Evolutionary conservation across 2,888 invertebrate genomes (phyloP).

Genomic region (Leptopilina syphax): DNA sequence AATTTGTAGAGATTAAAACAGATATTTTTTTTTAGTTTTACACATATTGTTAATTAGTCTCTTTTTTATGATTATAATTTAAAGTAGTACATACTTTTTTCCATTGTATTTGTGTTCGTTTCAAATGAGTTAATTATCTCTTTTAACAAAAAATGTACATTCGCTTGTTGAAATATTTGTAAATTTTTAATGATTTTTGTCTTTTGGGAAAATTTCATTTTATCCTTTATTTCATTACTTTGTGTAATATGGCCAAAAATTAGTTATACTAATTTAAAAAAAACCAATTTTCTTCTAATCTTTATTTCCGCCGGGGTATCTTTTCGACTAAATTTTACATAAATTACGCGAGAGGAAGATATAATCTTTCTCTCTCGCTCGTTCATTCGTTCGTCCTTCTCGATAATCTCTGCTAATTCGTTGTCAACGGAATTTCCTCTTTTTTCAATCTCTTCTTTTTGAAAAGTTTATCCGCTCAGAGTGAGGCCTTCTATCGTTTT

Average conservation of each 20-base stretch:
- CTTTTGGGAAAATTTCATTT: no score
- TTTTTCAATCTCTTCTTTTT: constrained; percentile 1
- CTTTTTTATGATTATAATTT: not conserved
- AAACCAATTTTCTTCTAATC: constrained; percentile 4
- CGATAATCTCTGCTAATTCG: not conserved
- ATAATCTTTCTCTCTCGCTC: not conserved
- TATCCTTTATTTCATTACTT: not conserved
- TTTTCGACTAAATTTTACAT: constrained; percentile 4
- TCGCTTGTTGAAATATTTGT: no score
- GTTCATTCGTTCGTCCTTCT: not conserved
- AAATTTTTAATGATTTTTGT: no score
- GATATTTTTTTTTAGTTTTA: not conserved
- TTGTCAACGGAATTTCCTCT: constrained; percentile 1
- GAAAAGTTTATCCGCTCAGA: constrained; percentile 12
- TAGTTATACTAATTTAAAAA: not conserved
- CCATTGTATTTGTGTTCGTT: not conserved
- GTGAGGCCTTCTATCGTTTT: constrained; percentile 53
- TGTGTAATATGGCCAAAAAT: not conserved
- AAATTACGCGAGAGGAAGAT: not conserved
- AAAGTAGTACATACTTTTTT: not conserved
- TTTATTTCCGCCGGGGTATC: not conserved
- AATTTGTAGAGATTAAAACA: not conserved
- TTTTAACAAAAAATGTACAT: no score
- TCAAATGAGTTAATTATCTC: no score
- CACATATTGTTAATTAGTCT: not conserved